phyloP scores from a whole-genome alignment of 2,113 vertebrate genomes.

The Toxostoma redivivum region DNA sequence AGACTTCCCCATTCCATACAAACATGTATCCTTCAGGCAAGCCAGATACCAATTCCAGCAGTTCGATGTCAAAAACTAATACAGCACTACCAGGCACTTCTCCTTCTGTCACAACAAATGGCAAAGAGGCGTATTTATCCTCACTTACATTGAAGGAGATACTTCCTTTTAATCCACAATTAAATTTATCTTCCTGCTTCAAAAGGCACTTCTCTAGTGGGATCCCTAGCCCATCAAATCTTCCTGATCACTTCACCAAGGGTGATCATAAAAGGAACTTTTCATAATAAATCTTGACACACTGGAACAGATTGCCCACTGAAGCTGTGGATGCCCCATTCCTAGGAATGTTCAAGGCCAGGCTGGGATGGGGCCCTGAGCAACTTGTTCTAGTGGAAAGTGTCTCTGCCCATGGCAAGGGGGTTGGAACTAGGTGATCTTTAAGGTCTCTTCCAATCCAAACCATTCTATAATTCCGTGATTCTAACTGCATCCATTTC shows the following conservation, averaged over 20 bases:
- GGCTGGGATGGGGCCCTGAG: neutral
- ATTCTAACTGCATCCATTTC: neutral
- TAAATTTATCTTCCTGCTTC: neutral
- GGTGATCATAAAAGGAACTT: neutral
- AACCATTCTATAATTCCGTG: neutral
- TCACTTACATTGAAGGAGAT: neutral
- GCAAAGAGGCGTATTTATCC: neutral
- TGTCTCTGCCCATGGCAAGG: neutral
- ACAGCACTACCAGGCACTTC: conserved; percentile 96
- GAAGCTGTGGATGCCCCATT: neutral
- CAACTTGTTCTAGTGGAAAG: neutral
- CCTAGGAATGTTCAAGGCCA: neutral
- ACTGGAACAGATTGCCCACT: neutral
- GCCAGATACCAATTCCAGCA: conserved; percentile 88
- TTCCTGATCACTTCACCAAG: neutral
- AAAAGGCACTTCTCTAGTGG: neutral
- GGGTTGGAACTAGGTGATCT: neutral
- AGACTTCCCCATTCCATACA: conserved; percentile 90
- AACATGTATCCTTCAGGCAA: conserved; percentile 99
- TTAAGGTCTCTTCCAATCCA: neutral
- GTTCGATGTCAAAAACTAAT: conserved; percentile 88
- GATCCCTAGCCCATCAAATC: neutral
- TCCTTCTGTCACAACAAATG: conserved; percentile 71
- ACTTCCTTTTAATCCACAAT: neutral
- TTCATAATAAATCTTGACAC: neutral